Evolutionary conservation across 2,888 invertebrate genomes (phyloP).

Genomic region (Euzophera pinguis): DNA sequence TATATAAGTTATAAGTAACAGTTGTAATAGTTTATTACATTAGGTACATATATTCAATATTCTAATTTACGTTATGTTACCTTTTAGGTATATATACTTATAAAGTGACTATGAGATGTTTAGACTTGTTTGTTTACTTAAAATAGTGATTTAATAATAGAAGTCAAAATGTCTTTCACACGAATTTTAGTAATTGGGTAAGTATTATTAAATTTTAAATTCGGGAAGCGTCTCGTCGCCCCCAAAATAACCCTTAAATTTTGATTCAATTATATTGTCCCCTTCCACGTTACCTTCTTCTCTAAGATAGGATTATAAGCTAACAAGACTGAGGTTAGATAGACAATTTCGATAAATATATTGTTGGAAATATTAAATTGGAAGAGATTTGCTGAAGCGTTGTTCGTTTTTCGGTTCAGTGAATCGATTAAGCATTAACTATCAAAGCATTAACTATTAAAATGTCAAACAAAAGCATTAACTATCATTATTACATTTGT

Average conservation of each 20-base stretch:
- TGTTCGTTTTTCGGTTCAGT: background rate
- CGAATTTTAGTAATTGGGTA: background rate
- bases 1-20: too few species aligned
- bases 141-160: too few species aligned
- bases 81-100: too few species aligned
- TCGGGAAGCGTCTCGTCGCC: background rate
- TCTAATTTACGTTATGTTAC: too few species aligned
- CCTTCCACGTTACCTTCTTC: background rate
- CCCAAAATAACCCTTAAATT: background rate
- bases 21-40: too few species aligned
- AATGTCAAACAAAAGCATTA: background rate
- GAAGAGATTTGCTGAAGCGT: background rate
- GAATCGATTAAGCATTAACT: background rate
- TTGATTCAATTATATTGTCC: slow-evolving; percentile 8
- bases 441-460: too few species aligned
- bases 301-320: background rate
- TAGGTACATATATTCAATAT: too few species aligned
- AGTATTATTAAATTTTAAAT: slow-evolving; percentile 3
- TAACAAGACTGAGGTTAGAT: background rate
- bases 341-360: background rate
- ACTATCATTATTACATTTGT: background rate
- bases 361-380: background rate
- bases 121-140: too few species aligned
- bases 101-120: too few species aligned
- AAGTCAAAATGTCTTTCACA: background rate